Evolutionary conservation across 2,888 invertebrate genomes (phyloP).

Genomic region (Aspidiotus rigidus): DNA sequence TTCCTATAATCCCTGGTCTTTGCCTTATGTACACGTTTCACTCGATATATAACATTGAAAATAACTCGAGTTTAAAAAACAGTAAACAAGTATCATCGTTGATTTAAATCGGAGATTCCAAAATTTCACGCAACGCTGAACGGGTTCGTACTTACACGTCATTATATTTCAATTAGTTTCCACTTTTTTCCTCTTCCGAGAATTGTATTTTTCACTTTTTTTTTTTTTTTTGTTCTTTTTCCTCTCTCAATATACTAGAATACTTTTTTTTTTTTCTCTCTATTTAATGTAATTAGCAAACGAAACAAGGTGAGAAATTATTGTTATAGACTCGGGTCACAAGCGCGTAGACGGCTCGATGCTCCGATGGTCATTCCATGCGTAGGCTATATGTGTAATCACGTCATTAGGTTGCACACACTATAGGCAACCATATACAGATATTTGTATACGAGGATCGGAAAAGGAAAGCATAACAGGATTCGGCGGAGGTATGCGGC

Average conservation of each 20-base stretch:
- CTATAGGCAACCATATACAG: too few species aligned
- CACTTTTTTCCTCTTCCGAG: too few species aligned
- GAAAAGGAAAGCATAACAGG: too few species aligned
- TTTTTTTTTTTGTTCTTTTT: neutral
- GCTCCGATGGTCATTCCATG: neutral
- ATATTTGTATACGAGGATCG: too few species aligned
- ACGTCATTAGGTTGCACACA: too few species aligned
- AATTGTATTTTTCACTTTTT: neutral
- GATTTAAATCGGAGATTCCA: slow-evolving; percentile 1
- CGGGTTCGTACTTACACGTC: neutral
- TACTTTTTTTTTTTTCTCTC: neutral
- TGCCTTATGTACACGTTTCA: too few species aligned
- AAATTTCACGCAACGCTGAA: slow-evolving; percentile 4
- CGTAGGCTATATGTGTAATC: too few species aligned
- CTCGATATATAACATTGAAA: neutral
- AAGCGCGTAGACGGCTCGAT: neutral
- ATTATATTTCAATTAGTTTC: neutral
- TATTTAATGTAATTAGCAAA: slow-evolving; percentile 1
- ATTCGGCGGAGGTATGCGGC: too few species aligned
- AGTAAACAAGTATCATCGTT: neutral
- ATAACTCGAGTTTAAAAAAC: neutral
- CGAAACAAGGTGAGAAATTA: slow-evolving; percentile 4
- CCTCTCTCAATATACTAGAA: neutral
- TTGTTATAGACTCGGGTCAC: neutral
- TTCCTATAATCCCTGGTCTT: too few species aligned